Evolutionary conservation across 2,797 vertebrate genomes (phyloP).

Genomic region (Trematomus bernacchii): DNA sequence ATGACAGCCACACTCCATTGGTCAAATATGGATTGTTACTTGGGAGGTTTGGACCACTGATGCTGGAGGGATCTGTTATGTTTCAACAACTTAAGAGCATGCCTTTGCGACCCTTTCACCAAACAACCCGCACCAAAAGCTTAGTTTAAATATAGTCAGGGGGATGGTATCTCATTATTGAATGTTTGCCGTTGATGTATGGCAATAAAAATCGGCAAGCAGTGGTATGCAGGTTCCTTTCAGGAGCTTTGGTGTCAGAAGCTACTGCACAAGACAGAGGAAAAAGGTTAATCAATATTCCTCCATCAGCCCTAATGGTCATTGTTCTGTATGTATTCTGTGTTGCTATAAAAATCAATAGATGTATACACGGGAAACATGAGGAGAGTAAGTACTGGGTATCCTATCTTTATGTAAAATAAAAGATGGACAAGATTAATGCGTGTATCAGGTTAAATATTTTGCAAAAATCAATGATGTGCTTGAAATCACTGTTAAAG

Average conservation of each 20-base stretch:
- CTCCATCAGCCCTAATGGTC: conserved; percentile 65
- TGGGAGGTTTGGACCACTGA: conserved; percentile 41
- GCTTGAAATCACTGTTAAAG: conserved; percentile 29
- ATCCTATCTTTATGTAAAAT: conserved; percentile 64
- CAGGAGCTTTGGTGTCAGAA: conserved; percentile 32
- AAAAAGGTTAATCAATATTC: conserved; percentile 65
- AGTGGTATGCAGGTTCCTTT: conserved; percentile 23
- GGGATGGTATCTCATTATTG: conserved; percentile 28
- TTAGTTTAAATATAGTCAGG: conserved; percentile 4
- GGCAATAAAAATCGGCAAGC: conserved; percentile 6
- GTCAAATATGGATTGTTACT: conserved; percentile 47
- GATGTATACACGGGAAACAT: conserved; percentile 59
- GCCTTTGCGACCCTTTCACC: conserved; percentile 18
- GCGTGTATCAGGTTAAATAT: conserved; percentile 53
- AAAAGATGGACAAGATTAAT: conserved; percentile 66
- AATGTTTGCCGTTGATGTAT: conserved; percentile 10
- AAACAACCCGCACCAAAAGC: conserved; percentile 14
- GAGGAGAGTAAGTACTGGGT: conserved; percentile 55
- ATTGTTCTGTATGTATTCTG: conserved; percentile 61
- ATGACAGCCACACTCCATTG: conserved; percentile 52
- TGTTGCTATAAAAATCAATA: conserved; percentile 68
- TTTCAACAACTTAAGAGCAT: conserved; percentile 40
- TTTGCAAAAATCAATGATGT: conserved; percentile 54
- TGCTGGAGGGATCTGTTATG: conserved; percentile 40
- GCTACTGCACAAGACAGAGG: conserved; percentile 16